phyloP scores from a whole-genome alignment of 2,113 vertebrate genomes.

The Stercorarius parasiticus region DNA sequence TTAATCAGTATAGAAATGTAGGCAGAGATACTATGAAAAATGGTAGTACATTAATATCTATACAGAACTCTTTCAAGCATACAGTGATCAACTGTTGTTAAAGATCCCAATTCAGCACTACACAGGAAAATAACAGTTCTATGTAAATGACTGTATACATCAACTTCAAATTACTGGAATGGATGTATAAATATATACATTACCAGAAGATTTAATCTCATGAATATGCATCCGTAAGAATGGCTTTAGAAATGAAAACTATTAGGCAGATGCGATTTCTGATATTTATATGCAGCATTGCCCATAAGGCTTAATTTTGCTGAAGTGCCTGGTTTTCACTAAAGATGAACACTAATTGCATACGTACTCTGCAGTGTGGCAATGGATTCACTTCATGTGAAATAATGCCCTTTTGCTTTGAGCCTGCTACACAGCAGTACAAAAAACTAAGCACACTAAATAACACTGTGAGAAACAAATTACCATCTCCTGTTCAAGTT shows the following conservation, averaged over 20 bases:
- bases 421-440: not conserved
- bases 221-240: not conserved
- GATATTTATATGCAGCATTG: not conserved
- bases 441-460: not conserved
- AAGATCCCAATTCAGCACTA: not conserved
- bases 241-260: not conserved
- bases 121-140: not conserved
- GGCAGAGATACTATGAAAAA: not conserved
- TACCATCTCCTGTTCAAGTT: not conserved
- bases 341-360: not conserved
- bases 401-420: not conserved
- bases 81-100: not conserved
- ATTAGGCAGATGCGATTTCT: not conserved
- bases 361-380: not conserved
- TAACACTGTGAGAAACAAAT: not conserved
- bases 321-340: not conserved
- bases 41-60: not conserved
- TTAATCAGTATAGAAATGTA: not conserved
- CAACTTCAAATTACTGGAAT: not conserved
- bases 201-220: not conserved
- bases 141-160: not conserved
- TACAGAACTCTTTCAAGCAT: not conserved
- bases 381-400: not conserved
- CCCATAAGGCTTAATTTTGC: not conserved
- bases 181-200: not conserved